phyloP scores from a whole-genome alignment of 2,797 vertebrate genomes.

The Danionella dracula region DNA sequence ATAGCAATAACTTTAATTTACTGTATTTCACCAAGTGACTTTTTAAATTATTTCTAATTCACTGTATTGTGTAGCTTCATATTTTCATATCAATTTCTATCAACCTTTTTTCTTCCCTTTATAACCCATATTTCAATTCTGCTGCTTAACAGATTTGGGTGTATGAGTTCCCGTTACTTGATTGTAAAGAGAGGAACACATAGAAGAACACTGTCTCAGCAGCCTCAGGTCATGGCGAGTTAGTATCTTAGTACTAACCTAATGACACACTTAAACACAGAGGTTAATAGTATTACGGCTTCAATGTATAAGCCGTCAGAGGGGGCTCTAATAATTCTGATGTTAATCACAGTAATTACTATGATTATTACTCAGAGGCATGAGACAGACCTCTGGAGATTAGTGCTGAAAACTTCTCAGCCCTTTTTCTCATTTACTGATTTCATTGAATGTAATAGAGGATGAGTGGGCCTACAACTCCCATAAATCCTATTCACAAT shows the following conservation, averaged over 20 bases:
- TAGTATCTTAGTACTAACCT: neutral
- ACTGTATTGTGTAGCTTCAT: no score
- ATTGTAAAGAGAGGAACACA: no score
- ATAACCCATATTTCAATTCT: no score
- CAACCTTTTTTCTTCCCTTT: no score
- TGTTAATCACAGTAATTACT: slow-evolving; percentile 22
- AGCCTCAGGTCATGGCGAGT: neutral
- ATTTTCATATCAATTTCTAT: no score
- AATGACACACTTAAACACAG: slow-evolving; percentile 12
- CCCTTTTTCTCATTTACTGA: slow-evolving; percentile 52
- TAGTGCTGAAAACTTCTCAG: neutral
- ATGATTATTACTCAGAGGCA: slow-evolving; percentile 16
- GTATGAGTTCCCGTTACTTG: no score
- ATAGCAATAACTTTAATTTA: no score
- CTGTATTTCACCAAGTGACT: no score
- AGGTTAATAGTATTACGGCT: slow-evolving; percentile 20
- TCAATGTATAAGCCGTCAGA: neutral
- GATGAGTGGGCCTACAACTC: slow-evolving; percentile 51
- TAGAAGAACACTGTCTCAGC: no score
- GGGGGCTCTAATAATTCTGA: slow-evolving; percentile 10
- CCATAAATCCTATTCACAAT: neutral
- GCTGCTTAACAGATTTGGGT: no score
- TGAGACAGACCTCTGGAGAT: slow-evolving; percentile 26
- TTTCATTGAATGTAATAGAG: slow-evolving; percentile 69
- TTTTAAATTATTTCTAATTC: no score